Conservation (phyloP, 2,113 vertebrate genomes). For the Tenrec ecaudatus region DNA sequence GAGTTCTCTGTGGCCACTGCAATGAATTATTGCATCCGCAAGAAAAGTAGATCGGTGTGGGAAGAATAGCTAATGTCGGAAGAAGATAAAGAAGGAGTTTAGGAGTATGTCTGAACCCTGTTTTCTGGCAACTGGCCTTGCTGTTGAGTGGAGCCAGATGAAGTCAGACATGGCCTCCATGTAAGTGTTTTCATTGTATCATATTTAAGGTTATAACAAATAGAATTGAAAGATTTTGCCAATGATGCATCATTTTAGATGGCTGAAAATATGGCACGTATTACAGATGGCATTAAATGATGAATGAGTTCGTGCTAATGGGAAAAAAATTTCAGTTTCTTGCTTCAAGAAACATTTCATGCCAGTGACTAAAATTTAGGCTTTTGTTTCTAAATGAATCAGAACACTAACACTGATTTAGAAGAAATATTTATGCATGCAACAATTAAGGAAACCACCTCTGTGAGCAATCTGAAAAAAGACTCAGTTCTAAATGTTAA, state of each 20-base stretch:
- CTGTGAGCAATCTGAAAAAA: constrained; percentile 23
- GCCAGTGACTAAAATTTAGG: not conserved
- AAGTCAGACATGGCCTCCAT: too few relatives aligned
- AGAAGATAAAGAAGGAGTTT: too few relatives aligned
- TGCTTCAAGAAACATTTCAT: constrained; percentile 61
- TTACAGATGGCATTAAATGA: constrained; percentile 26
- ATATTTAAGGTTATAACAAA: constrained; percentile 30
- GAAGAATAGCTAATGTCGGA: too few relatives aligned
- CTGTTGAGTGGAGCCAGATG: too few relatives aligned
- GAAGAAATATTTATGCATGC: not conserved
- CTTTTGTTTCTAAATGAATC: constrained; percentile 52
- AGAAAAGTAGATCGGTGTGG: too few relatives aligned
- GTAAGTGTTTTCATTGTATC: not conserved
- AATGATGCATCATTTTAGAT: constrained; percentile 28
- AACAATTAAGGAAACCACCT: constrained; percentile 41
- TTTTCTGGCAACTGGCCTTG: too few relatives aligned
- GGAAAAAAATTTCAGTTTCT: constrained; percentile 49
- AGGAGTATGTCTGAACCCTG: too few relatives aligned
- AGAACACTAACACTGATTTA: constrained; percentile 50
- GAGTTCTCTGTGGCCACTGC: too few relatives aligned
- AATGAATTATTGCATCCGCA: too few relatives aligned
- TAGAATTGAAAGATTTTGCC: constrained; percentile 40
- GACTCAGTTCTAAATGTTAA: constrained; percentile 35
- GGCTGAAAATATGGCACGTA: constrained; percentile 49
- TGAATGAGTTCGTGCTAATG: constrained; percentile 9